Conservation (phyloP, 2,888 invertebrate genomes). For the Agonopterix subpropinquella region DNA sequence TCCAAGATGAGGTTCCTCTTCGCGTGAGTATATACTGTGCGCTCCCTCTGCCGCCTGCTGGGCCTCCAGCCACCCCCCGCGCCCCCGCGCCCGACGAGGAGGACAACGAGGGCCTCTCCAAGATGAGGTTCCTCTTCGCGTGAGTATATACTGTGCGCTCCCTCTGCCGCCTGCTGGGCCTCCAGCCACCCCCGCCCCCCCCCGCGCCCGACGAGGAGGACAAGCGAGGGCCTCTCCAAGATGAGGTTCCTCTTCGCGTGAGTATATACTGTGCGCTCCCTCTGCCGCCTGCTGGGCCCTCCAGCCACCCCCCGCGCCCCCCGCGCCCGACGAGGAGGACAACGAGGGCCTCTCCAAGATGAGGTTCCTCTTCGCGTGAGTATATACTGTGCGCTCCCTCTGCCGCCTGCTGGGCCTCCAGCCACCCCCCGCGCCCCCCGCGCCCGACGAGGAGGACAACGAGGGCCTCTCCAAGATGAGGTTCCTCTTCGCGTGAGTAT, state of each 20-base stretch:
- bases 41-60: constrained; percentile 85
- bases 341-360: constrained; percentile 79
- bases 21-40: no score
- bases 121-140: constrained; percentile 85
- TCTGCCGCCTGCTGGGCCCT: constrained; percentile 86
- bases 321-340: constrained; percentile 63
- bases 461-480: constrained; percentile 81
- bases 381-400: constrained; percentile 83
- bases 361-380: constrained; percentile 85
- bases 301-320: constrained; percentile 60
- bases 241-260: constrained; percentile 85
- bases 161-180: constrained; percentile 84
- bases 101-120: constrained; percentile 77
- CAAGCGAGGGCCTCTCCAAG: constrained; percentile 77
- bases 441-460: constrained; percentile 65
- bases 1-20: constrained; percentile 85
- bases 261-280: constrained; percentile 82
- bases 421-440: constrained; percentile 48
- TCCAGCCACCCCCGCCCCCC: constrained; percentile 64
- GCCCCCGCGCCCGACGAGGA: constrained; percentile 53
- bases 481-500: constrained; percentile 85
- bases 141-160: no score
- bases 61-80: constrained; percentile 73
- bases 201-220: constrained; percentile 64
- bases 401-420: constrained; percentile 84